These are phyloP conservation scores for Takifugu bimaculatus DNA, from an alignment of 2,113 vertebrate genomes.

Conservation along the genomic window DNA sequence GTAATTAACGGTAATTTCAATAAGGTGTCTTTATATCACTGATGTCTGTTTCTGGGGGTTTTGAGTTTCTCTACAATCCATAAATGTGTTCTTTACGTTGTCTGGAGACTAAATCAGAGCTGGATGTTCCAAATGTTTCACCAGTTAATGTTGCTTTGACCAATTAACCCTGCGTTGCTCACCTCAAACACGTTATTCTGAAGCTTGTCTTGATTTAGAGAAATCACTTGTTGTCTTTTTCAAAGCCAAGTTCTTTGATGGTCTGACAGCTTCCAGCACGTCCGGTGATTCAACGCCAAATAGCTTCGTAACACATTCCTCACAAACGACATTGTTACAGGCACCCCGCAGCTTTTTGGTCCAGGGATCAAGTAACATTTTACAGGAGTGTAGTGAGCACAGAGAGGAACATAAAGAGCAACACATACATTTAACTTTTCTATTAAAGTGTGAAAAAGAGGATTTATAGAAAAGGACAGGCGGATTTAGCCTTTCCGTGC, in stretches of 20 bases:
- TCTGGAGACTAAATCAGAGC: too few relatives aligned
- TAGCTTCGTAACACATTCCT: slow-evolving; percentile 51
- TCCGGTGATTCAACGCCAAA: slow-evolving; percentile 37
- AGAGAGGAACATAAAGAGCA: slow-evolving; percentile 65
- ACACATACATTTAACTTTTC: slow-evolving; percentile 72
- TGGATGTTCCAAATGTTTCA: too few relatives aligned
- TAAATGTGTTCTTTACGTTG: too few relatives aligned
- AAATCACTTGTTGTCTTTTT: slow-evolving; percentile 18
- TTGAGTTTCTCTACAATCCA: neutral
- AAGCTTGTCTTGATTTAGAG: slow-evolving; percentile 23
- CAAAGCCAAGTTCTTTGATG: slow-evolving; percentile 23
- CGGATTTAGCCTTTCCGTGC: slow-evolving; percentile 78
- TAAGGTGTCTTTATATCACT: too few relatives aligned
- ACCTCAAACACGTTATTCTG: neutral
- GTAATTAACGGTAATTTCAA: too few relatives aligned
- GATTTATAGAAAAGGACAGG: slow-evolving; percentile 79
- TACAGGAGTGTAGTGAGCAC: slow-evolving; percentile 52
- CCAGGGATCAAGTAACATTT: slow-evolving; percentile 54
- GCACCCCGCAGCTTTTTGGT: slow-evolving; percentile 50
- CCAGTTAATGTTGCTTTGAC: neutral
- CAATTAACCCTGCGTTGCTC: neutral
- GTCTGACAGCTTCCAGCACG: slow-evolving; percentile 39
- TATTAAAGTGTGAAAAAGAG: slow-evolving; percentile 73
- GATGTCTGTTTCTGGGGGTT: neutral
- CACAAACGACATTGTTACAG: slow-evolving; percentile 59